Evolutionary conservation across 2,888 invertebrate genomes (phyloP).

Genomic region (Micropterix aruncella): DNA sequence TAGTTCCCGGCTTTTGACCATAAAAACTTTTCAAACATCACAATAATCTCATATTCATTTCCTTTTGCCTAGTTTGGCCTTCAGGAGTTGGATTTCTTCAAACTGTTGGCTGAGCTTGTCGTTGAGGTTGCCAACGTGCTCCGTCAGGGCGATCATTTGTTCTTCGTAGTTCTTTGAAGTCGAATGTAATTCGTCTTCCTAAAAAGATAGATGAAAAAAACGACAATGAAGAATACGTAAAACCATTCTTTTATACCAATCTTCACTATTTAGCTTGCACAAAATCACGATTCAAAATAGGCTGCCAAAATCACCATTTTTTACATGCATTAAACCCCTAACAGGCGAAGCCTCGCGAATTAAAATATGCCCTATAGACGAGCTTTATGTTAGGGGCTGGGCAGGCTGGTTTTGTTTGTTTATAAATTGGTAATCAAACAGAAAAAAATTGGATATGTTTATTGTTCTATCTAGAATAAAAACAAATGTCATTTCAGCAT

Average conservation of each 20-base stretch:
- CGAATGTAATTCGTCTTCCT: conserved; percentile 48
- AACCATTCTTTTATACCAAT: conserved; percentile 1
- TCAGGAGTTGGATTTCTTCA: conserved; percentile 60
- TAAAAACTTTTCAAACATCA: too few relatives aligned
- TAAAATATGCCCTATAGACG: too few relatives aligned
- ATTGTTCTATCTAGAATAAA: too few relatives aligned
- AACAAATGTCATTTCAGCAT: too few relatives aligned
- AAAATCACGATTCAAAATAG: not conserved
- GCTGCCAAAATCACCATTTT: not conserved
- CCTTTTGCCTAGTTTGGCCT: conserved; percentile 40
- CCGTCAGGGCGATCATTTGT: conserved; percentile 45
- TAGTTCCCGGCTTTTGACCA: too few relatives aligned
- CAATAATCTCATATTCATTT: too few relatives aligned
- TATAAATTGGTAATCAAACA: too few relatives aligned
- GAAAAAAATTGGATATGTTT: too few relatives aligned
- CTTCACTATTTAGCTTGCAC: not conserved
- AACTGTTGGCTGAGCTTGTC: conserved; percentile 75
- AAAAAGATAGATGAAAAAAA: conserved; percentile 2
- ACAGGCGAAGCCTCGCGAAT: too few relatives aligned
- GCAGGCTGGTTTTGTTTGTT: too few relatives aligned
- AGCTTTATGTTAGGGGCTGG: too few relatives aligned
- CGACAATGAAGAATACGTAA: not conserved
- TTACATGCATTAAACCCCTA: not conserved
- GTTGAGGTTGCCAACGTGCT: conserved; percentile 49
- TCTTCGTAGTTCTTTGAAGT: conserved; percentile 52